phyloP scores from a whole-genome alignment of 2,797 vertebrate species.

The Pseudochirops cupreus region DNA sequence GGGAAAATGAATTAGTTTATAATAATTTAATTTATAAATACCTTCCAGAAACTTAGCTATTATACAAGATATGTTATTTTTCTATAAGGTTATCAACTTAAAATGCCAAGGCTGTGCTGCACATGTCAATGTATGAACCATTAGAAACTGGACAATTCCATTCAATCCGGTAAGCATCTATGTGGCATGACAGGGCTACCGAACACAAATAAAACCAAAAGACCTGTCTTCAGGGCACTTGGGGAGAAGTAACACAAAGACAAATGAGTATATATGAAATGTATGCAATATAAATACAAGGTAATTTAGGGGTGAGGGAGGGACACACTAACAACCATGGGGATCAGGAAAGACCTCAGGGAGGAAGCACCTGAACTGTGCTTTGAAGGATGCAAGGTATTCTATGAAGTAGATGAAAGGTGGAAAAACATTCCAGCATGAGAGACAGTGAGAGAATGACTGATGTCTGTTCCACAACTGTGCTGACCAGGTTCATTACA shows the following conservation, averaged over 20 bases:
- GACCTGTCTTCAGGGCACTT: neutral
- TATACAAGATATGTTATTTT: constrained; percentile 33
- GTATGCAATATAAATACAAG: neutral
- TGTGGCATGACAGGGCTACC: neutral
- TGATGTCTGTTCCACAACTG: neutral
- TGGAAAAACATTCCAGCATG: neutral
- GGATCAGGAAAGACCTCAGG: neutral
- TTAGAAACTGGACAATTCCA: neutral
- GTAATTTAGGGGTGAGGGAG: neutral
- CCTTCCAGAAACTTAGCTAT: constrained; percentile 16
- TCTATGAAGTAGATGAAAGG: neutral
- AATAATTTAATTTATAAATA: constrained; percentile 22
- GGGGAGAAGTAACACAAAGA: neutral
- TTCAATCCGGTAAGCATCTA: neutral
- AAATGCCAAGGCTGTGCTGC: constrained; percentile 4
- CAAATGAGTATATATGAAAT: neutral
- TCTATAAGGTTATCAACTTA: constrained; percentile 4
- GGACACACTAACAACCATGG: neutral
- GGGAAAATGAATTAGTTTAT: constrained; percentile 40
- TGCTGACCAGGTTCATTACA: neutral
- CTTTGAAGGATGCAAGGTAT: neutral
- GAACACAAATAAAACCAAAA: neutral
- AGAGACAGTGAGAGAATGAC: neutral
- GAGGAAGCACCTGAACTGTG: neutral
- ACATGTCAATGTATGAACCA: constrained; percentile 14